Evolutionary conservation across 1,140 invertebrate species (phyloP), one percentile per base, ranked within the genome.

Genomic region (Bradynema listronoti): DNA sequence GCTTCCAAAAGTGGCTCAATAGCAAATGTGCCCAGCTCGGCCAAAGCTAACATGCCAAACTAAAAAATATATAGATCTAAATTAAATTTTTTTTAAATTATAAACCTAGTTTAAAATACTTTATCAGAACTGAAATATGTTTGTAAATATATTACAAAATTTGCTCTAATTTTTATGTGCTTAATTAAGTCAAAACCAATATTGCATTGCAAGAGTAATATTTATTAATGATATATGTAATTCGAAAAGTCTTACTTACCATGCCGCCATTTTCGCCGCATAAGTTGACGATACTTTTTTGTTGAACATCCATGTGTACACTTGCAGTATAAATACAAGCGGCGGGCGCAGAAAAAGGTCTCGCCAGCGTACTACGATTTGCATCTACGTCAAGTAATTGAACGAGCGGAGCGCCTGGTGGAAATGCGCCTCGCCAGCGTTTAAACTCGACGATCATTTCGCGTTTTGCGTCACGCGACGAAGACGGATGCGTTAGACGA

Each of bases 231-330:
- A 1, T n/a, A 51, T 65, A 33, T 25, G 16, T 7, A 59, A n/a
- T 64, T 7, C 25, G 57, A 11, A n/a, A 49, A 65, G n/a, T 11
- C 36, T 42, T 14, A 77, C 71, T 59, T 27, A 75, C 73, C 55
- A 75, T 53, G 57, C 73, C 73, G 36, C 62, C 58, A 45, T 77
- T 69, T 9, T 39, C 45, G 19, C 77, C 73, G 42, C 73, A 75
- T 4, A 78, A 46, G 58, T 75, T 75, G 30, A 75, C 68, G 55
- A 78, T 75, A 27, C 62, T 58, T 22, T 56, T 50, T 45, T 75
- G 66, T 11, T 54, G 24, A n/a, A 36, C 30, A 30, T 58, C 65
- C n/a, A n/a, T n/a, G 24, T 57, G 55, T 16, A 75, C 66, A 19
- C 46, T 56, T 5, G 73, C 75, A 16, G 45, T 41, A 52, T 75